A percentile compares a stretch with the other conserved stretches of the same genome.
Evolutionary conservation across 2,113 vertebrate species (phyloP).

Genomic region (Cercocebus atys): DNA sequence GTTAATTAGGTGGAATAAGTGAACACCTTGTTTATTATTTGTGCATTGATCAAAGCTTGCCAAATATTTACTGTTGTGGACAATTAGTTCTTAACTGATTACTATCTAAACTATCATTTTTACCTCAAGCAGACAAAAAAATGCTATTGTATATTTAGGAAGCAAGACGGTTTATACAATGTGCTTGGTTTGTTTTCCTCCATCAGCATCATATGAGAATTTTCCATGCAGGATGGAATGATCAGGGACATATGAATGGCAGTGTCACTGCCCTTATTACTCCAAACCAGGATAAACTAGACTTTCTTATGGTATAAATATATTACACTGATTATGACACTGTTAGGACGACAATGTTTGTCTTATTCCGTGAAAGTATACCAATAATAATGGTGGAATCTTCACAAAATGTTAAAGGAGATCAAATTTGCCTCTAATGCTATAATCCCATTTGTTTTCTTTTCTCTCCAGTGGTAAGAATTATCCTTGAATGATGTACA

Average conservation of each 20-base stretch:
- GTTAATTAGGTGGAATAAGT: neutral
- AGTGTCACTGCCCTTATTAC: neutral
- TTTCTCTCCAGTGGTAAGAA: neutral
- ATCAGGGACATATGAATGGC: accelerated
- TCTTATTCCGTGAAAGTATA: neutral
- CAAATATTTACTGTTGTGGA: neutral
- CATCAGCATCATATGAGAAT: neutral
- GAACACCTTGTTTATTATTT: neutral
- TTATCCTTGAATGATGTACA: neutral
- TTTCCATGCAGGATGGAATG: neutral
- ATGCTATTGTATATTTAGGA: neutral
- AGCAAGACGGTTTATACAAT: neutral
- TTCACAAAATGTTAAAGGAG: neutral
- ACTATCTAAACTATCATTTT: neutral
- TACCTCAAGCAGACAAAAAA: neutral
- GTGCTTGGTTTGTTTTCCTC: neutral
- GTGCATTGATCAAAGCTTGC: neutral
- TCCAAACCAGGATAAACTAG: neutral
- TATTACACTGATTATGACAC: neutral
- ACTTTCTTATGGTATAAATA: neutral
- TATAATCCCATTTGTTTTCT: neutral
- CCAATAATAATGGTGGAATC: neutral
- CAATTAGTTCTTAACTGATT: neutral
- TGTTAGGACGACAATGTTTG: neutral
- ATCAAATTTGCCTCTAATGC: neutral